Evolutionary conservation across 2,113 vertebrate species (phyloP), one percentile per base, ranked within the genome.

Genomic region (Gymnogyps californianus): DNA sequence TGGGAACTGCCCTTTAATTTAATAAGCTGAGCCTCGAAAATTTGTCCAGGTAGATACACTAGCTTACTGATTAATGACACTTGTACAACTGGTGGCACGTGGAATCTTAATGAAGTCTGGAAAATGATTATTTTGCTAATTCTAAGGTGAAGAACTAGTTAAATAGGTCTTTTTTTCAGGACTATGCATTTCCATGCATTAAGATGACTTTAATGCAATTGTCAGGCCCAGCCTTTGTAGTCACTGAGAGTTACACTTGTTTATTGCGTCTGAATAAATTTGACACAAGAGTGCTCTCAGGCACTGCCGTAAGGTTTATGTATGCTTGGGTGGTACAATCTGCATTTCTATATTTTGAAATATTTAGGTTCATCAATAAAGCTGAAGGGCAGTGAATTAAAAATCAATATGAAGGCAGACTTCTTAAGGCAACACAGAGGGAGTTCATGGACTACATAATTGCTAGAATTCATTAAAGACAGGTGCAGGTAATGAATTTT

Each of bases 361-460:
- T 91, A 96, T 88, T 93, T 96, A 96, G 46, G 54, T 46, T 93
- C 95, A 90, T 96, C 95, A 95, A 96, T 95, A 94, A 91, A 96
- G 89, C 87, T 97, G 97, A 95, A 87, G 81, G 95, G 75, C 28
- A 95, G 91, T 49, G 82, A 96, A 97, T 97, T 96, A 97, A 96
- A 95, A 96, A 97, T 97, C 94, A 94, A 97, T 95, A 95, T 32
- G 90, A 86, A 90, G 47, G 82, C 89, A 94, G 95, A 91, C 83
- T 97, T 94, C 94, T 95, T 97, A 96, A 93, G 78, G 89, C 58
- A 96, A 95, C 91, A 95, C 22, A 67, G 70, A 89, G 40, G 26
- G 46, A 93, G 82, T 54, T 66, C 67, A 38, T 4, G 32, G 91
- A 96, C 96, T 95, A 74, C 46, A 21, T 55, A 87, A 91, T 91